phyloP scores from a whole-genome alignment of 2,113 vertebrate genomes.

The Bos javanicus region DNA sequence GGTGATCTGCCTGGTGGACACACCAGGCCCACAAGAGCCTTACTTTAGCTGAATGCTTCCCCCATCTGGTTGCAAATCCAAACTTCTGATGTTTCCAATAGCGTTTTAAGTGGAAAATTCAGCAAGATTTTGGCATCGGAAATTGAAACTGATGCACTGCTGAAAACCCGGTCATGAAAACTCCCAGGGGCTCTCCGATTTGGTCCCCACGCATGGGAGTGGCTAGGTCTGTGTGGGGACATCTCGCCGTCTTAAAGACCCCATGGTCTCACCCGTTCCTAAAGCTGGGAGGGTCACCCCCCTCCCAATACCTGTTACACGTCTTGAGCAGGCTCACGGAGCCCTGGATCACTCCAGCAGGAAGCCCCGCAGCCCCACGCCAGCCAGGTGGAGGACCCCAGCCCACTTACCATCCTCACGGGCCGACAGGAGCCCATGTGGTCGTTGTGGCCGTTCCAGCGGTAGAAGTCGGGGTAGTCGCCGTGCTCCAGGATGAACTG shows the following conservation, averaged over 20 bases:
- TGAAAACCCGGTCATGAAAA: background rate
- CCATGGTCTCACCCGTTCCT: background rate
- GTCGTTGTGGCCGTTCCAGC: slow-evolving; percentile 92
- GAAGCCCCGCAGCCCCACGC: background rate
- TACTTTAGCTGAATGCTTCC: background rate
- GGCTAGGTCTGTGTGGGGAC: background rate
- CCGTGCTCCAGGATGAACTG: slow-evolving; percentile 93
- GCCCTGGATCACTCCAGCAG: accelerated
- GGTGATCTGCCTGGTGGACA: too few species aligned
- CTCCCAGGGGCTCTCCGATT: background rate
- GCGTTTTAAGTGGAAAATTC: background rate
- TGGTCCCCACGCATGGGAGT: accelerated
- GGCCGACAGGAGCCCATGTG: slow-evolving; percentile 94
- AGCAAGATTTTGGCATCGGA: background rate
- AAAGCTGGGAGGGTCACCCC: background rate
- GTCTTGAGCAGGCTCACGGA: background rate
- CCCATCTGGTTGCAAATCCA: background rate
- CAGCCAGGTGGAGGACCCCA: background rate
- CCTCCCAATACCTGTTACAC: too few species aligned
- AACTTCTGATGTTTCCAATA: background rate
- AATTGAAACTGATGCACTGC: background rate
- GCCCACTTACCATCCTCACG: slow-evolving; percentile 88
- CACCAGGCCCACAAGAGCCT: background rate
- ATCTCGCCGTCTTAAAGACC: background rate
- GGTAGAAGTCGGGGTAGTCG: slow-evolving; percentile 90